phyloP scores from a whole-genome alignment of 2,888 invertebrate species.

The Alsophila aescularia region DNA sequence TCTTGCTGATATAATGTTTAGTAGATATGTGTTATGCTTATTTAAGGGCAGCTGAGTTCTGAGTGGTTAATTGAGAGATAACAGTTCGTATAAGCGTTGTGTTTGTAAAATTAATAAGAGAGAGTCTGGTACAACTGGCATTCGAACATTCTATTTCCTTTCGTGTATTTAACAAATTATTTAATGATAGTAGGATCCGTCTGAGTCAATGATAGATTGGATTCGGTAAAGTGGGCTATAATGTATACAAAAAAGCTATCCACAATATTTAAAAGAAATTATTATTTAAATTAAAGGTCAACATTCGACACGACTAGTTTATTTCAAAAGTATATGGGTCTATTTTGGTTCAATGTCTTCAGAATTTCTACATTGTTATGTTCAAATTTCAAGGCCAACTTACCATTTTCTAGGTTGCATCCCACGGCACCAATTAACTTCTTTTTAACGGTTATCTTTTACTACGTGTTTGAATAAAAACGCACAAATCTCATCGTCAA shows the following conservation, averaged over 20 bases:
- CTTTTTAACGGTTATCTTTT: slow-evolving; percentile 52
- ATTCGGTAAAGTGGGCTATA: no score
- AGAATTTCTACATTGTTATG: slow-evolving; percentile 10
- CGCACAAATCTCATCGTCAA: slow-evolving; percentile 18
- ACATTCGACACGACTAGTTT: neutral
- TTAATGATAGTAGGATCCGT: no score
- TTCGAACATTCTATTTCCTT: no score
- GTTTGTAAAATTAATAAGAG: neutral
- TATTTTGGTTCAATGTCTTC: slow-evolving; percentile 10
- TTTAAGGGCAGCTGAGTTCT: neutral
- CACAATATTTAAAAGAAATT: no score
- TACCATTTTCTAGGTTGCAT: slow-evolving; percentile 44
- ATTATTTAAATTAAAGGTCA: neutral
- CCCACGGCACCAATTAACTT: slow-evolving; percentile 61
- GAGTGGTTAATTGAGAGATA: slow-evolving; percentile 1
- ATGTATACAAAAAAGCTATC: no score
- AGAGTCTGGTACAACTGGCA: no score
- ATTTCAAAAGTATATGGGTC: neutral
- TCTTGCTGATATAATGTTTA: neutral
- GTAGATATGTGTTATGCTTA: slow-evolving; percentile 5
- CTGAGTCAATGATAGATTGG: no score
- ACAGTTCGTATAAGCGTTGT: neutral
- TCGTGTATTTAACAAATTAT: no score
- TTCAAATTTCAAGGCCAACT: slow-evolving; percentile 23
- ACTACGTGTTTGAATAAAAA: slow-evolving; percentile 18